These are phyloP conservation scores for Tiphia femorata DNA, from an alignment of 2,888 invertebrate genomes.

Conservation along the genomic window DNA sequence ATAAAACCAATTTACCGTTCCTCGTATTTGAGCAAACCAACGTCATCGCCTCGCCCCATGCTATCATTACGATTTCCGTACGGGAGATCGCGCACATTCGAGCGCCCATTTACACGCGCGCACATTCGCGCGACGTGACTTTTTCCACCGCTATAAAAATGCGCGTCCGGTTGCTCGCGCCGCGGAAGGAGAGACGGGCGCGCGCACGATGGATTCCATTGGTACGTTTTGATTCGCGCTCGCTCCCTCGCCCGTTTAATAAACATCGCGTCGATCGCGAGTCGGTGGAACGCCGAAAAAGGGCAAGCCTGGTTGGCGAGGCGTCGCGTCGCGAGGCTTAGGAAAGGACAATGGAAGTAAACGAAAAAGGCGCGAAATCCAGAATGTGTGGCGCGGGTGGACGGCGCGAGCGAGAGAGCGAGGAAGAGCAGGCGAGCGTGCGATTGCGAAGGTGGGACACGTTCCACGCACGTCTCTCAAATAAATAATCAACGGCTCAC, in stretches of 20 bases:
- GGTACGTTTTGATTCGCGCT: too few species aligned
- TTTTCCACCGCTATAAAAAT: slow-evolving; percentile 48
- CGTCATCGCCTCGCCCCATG: too few species aligned
- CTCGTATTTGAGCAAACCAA: too few species aligned
- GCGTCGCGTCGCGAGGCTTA: too few species aligned
- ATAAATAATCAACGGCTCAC: slow-evolving; percentile 56
- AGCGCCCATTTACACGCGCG: slow-evolving; percentile 12
- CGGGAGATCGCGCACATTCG: background rate
- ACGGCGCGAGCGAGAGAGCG: slow-evolving; percentile 17
- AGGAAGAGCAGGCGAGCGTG: too few species aligned
- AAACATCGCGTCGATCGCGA: slow-evolving; percentile 33
- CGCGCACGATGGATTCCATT: too few species aligned
- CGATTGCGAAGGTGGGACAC: slow-evolving; percentile 61
- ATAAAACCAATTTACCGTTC: too few species aligned
- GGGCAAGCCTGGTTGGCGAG: slow-evolving; percentile 23
- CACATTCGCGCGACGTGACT: slow-evolving; percentile 31
- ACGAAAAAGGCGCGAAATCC: slow-evolving; percentile 58
- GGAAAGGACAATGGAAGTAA: slow-evolving; percentile 46
- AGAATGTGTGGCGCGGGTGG: slow-evolving; percentile 42
- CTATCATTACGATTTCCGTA: background rate
- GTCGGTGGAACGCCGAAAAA: slow-evolving; percentile 35
- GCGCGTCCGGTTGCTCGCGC: slow-evolving; percentile 41
- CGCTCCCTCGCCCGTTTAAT: slow-evolving; percentile 39
- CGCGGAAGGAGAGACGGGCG: too few species aligned
- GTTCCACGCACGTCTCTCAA: slow-evolving; percentile 64